These are phyloP conservation scores for Melinaea menophilus DNA, from an alignment of 2,888 invertebrate genomes.

Conservation along the genomic window DNA sequence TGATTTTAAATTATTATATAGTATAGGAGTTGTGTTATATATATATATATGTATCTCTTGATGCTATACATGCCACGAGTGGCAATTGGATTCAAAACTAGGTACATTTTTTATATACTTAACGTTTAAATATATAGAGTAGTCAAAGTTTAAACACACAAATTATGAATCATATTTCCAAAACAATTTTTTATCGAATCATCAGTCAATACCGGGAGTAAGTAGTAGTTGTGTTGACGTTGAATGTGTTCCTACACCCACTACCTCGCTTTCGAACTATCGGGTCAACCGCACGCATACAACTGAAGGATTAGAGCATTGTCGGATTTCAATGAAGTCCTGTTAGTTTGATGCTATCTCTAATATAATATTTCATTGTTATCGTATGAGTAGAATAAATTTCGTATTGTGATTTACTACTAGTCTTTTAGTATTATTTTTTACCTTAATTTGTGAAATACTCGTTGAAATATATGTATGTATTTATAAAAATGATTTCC, in stretches of 20 bases:
- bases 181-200: constrained; percentile 1
- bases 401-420: neutral
- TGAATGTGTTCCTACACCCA: constrained; percentile 24
- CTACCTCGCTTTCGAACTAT: constrained; percentile 41
- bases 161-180: neutral
- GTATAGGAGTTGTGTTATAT: too few relatives aligned
- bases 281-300: constrained; percentile 50
- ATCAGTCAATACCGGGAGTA: constrained; percentile 17
- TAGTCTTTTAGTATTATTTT: too few relatives aligned
- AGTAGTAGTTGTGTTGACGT: constrained; percentile 39
- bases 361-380: constrained; percentile 1
- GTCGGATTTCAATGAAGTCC: constrained; percentile 26
- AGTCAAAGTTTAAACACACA: too few relatives aligned
- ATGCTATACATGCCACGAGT: too few relatives aligned
- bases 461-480: neutral
- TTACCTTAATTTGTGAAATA: too few relatives aligned
- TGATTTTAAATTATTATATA: too few relatives aligned
- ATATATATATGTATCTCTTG: too few relatives aligned
- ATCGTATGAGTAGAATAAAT: neutral
- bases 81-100: too few relatives aligned
- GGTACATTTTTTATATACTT: too few relatives aligned
- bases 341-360: constrained; percentile 10
- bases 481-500: too few relatives aligned
- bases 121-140: too few relatives aligned
- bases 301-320: constrained; percentile 42